Conservation (phyloP, 2,113 vertebrate species). For the Pelodiscus sinensis region DNA sequence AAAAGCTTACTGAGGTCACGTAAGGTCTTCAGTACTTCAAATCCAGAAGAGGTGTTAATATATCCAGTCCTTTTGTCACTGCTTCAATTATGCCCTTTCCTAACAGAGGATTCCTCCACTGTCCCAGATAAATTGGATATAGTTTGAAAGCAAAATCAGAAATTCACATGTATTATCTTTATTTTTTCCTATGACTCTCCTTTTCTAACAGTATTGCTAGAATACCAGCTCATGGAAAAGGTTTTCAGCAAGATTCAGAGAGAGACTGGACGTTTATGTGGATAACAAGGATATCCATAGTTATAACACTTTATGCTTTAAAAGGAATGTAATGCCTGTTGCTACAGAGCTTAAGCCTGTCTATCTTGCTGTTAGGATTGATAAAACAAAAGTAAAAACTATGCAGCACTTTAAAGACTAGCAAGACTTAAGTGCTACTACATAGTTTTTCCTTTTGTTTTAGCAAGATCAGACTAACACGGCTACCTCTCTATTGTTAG, state of each 20-base stretch:
- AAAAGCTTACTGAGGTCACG: not conserved
- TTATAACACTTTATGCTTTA: slow-evolving; percentile 35
- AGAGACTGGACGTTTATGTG: not conserved
- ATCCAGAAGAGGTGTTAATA: not conserved
- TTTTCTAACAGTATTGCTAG: not conserved
- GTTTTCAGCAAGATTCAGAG: not conserved
- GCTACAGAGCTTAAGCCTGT: not conserved
- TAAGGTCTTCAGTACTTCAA: not conserved
- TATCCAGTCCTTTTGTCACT: not conserved
- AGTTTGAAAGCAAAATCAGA: not conserved
- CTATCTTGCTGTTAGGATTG: not conserved
- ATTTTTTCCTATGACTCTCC: not conserved
- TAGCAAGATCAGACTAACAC: too few relatives aligned
- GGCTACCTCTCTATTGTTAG: too few relatives aligned
- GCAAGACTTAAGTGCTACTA: too few relatives aligned
- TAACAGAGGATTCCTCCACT: not conserved
- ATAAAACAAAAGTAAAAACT: too few relatives aligned
- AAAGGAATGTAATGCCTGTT: not conserved
- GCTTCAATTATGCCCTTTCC: not conserved
- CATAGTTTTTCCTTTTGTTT: too few relatives aligned
- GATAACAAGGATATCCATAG: not conserved
- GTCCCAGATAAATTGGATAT: not conserved
- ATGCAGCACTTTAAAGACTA: too few relatives aligned
- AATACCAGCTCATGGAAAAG: slow-evolving; percentile 20
- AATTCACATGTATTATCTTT: not conserved